Conservation (phyloP, 2,888 invertebrate genomes). For the Mechanitis mazaeus region DNA sequence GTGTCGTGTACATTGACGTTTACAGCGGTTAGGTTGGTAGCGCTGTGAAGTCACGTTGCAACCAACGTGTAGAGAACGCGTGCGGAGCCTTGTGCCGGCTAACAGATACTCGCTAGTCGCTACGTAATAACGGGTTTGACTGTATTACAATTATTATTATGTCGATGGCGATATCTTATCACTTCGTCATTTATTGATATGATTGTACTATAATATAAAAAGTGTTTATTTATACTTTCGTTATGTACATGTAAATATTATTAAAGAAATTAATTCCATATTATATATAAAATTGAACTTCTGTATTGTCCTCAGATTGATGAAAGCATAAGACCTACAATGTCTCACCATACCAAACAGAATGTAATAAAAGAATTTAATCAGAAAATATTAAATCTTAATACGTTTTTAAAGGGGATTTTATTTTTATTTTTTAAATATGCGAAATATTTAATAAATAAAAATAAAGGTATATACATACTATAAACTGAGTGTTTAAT, state of each 20-base stretch:
- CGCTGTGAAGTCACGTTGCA: slow-evolving; percentile 64
- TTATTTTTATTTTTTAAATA: slow-evolving; percentile 8
- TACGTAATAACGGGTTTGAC: slow-evolving; percentile 32
- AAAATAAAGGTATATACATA: background rate
- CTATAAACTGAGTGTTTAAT: slow-evolving; percentile 1
- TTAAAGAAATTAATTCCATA: slow-evolving; percentile 6
- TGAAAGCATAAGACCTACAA: slow-evolving; percentile 34
- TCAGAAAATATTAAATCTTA: slow-evolving; percentile 16
- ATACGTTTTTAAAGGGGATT: background rate
- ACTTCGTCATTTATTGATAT: slow-evolving; percentile 9
- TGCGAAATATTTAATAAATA: slow-evolving; percentile 7
- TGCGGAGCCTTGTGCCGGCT: slow-evolving; percentile 53
- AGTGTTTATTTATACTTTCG: background rate
- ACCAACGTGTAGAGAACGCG: slow-evolving; percentile 59
- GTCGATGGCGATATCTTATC: slow-evolving; percentile 33
- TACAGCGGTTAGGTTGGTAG: slow-evolving; percentile 49
- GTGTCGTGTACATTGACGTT: slow-evolving; percentile 47
- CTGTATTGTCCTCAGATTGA: slow-evolving; percentile 63
- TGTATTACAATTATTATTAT: slow-evolving; percentile 24
- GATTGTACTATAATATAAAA: background rate
- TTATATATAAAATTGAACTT: slow-evolving; percentile 37
- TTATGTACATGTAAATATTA: background rate
- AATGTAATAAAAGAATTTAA: slow-evolving; percentile 47
- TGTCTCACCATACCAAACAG: slow-evolving; percentile 42
- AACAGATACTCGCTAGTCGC: slow-evolving; percentile 31